These are phyloP conservation scores for Lota lota DNA, from an alignment of 2,113 vertebrate species.

Conservation along the genomic window DNA sequence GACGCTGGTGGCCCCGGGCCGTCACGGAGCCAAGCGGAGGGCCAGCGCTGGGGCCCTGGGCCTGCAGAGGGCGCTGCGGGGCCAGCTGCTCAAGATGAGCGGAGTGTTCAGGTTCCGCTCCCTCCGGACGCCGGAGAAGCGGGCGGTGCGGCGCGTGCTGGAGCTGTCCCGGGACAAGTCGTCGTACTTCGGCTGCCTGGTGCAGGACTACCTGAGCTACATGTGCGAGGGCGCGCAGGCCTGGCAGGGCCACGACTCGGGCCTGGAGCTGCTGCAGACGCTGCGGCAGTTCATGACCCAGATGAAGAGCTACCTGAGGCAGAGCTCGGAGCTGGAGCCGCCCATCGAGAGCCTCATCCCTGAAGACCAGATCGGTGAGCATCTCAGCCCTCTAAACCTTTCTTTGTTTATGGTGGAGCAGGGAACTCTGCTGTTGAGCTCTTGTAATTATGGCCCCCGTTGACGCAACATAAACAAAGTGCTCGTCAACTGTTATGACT, in stretches of 20 bases:
- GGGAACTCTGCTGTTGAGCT: too few species aligned
- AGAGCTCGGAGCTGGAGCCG: constrained; percentile 92
- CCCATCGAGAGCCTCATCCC: constrained; percentile 92
- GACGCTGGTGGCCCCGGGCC: constrained; percentile 79
- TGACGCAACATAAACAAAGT: too few species aligned
- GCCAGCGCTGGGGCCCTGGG: constrained; percentile 76
- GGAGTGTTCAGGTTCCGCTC: constrained; percentile 91
- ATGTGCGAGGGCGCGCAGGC: constrained; percentile 80
- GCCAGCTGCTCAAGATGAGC: constrained; percentile 87
- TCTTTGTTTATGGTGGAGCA: not conserved
- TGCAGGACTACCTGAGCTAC: constrained; percentile 93
- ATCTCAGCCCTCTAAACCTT: not conserved
- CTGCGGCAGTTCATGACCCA: constrained; percentile 97
- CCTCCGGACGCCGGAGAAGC: constrained; percentile 89
- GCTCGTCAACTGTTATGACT: not conserved
- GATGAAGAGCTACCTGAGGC: constrained; percentile 93
- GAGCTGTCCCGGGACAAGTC: constrained; percentile 85
- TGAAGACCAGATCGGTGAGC: constrained; percentile 94
- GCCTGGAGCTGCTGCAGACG: constrained; percentile 90
- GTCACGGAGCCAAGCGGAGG: constrained; percentile 76
- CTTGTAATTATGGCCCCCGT: too few species aligned
- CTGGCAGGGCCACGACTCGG: constrained; percentile 79
- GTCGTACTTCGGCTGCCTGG: constrained; percentile 92
- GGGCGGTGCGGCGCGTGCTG: constrained; percentile 81
- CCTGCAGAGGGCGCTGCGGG: constrained; percentile 83